These are phyloP conservation scores for Nemoura dubitans DNA, from an alignment of 2,888 invertebrate species.

Conservation along the genomic window DNA sequence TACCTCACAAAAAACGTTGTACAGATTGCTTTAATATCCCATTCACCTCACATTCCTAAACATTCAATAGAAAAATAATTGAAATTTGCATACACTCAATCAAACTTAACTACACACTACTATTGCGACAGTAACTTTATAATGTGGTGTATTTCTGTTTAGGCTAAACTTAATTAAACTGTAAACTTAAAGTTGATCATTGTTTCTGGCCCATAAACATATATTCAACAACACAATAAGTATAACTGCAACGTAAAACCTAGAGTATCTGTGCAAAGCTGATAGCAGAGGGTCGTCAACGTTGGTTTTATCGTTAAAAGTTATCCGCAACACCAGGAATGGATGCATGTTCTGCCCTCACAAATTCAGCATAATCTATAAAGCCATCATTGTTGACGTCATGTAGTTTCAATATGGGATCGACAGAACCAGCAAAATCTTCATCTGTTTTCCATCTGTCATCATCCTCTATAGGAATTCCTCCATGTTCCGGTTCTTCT, in stretches of 20 bases:
- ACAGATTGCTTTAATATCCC: not conserved
- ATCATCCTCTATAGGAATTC: slow-evolving; percentile 55
- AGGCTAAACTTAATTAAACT: not conserved
- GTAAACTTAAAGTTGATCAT: not conserved
- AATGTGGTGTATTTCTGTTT: not conserved
- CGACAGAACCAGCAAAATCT: slow-evolving; percentile 66
- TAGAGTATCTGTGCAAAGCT: not conserved
- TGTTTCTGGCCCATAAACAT: not conserved
- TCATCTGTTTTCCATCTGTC: slow-evolving; percentile 63
- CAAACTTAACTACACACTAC: not conserved
- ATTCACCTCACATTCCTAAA: not conserved
- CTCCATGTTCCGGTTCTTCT: not conserved
- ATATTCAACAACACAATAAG: not conserved
- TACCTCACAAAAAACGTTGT: not conserved
- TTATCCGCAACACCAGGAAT: not conserved
- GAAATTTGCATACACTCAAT: not conserved
- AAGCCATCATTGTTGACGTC: slow-evolving; percentile 80
- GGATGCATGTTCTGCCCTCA: slow-evolving; percentile 1
- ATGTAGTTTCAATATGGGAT: slow-evolving; percentile 71
- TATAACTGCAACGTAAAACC: not conserved
- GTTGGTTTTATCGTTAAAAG: not conserved
- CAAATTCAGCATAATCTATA: slow-evolving; percentile 71
- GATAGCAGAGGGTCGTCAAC: not conserved
- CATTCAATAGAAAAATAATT: slow-evolving; percentile 5
- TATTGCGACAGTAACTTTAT: not conserved